phyloP scores from a whole-genome alignment of 2,113 vertebrate species.

The Ageneiosus marmoratus region DNA sequence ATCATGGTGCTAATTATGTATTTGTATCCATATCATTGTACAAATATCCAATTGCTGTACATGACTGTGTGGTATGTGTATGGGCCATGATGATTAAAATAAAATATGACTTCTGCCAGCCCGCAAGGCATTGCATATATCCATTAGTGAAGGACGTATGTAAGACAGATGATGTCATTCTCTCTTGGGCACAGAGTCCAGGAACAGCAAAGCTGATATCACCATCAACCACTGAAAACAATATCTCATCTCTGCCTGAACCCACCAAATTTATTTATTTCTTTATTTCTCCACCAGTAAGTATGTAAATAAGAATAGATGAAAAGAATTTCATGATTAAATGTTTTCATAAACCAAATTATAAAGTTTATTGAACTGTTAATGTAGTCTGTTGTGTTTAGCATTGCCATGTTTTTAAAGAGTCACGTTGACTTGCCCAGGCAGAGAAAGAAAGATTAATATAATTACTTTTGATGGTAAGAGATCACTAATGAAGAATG shows the following conservation, averaged over 20 bases:
- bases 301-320: background rate
- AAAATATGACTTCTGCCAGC: constrained; percentile 25
- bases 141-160: background rate
- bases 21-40: background rate
- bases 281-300: background rate
- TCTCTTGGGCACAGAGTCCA: constrained; percentile 15
- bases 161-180: constrained; percentile 37
- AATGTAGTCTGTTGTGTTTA: background rate
- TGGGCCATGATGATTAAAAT: background rate
- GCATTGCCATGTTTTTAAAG: background rate
- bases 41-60: background rate
- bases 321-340: background rate
- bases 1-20: constrained; percentile 7
- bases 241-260: background rate
- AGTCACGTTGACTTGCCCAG: background rate
- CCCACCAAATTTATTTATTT: background rate
- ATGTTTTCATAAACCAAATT: background rate
- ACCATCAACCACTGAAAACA: background rate
- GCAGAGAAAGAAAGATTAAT: background rate
- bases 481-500: background rate
- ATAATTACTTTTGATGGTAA: background rate
- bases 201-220: constrained; percentile 1
- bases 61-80: background rate
- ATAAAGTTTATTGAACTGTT: background rate
- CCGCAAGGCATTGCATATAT: background rate